Evolutionary conservation across 2,113 vertebrate genomes (phyloP).

Genomic region (Pandion haliaetus): DNA sequence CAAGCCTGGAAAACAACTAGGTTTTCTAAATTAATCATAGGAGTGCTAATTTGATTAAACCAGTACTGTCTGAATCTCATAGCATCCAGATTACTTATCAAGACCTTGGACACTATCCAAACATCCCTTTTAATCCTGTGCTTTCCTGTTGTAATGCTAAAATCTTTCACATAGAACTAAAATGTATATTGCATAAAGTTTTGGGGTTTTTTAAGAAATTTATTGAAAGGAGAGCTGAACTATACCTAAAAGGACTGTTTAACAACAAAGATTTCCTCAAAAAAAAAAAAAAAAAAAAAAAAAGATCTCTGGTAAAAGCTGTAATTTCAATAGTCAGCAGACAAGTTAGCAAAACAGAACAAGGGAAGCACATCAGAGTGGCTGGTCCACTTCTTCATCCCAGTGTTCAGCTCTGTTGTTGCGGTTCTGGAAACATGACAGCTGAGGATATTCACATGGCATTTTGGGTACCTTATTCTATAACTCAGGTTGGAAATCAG

Average conservation of each 20-base stretch:
- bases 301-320: background rate
- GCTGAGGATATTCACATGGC: background rate
- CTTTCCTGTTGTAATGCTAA: background rate
- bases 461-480: background rate
- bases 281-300: background rate
- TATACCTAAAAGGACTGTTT: background rate
- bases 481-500: background rate
- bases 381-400: background rate
- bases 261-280: background rate
- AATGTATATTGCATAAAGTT: background rate
- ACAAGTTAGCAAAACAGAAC: background rate
- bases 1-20: constrained; percentile 21
- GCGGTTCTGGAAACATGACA: background rate
- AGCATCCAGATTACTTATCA: background rate
- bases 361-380: background rate
- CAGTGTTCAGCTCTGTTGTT: background rate
- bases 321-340: background rate
- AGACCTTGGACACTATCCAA: background rate
- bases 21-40: constrained; percentile 26
- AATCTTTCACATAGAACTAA: background rate
- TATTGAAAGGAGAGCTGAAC: background rate
- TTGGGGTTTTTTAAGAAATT: background rate
- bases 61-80: background rate
- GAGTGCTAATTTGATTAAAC: constrained; percentile 45
- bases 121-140: background rate